Base-by-base conservation (phyloP, 2,888 invertebrate genomes). In the Lasioglossum calceatum region DNA sequence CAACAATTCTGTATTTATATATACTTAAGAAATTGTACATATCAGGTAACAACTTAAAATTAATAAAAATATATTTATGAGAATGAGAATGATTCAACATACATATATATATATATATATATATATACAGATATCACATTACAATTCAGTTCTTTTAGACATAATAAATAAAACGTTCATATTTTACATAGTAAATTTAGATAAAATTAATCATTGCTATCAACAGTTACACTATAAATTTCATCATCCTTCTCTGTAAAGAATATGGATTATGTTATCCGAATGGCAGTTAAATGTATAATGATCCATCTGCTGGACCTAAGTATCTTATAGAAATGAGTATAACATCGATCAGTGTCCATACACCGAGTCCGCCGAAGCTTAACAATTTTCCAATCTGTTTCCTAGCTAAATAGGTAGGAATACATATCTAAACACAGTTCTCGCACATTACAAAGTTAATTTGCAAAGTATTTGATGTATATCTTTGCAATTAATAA, bases 321-420 rank as follows among this genome's bases (percentile, higher is more conserved):
- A 99, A 96, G 95, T 99, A 99, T 94, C 99, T 99, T 91, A 99
- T 97, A 47, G 99, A 99, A 94, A 99, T 99, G n/a, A 99, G 96
- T 89, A 99, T 97, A 71, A 99, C 99, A 96, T 99, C 99, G 71
- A 99, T 98, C 74, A 99, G 96, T 0, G 99, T 99, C 99, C 99
- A 99, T 0, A 99, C 98, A 75, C 99, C 99, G 10, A 99, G 96
- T 8, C 99, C 99, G 76, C 99, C 99, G 95, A 99, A 99, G 95
- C 99, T 99, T 94, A 99, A 99, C 42, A 99, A 96, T 96, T 99
- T 99, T 16, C 99, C 99, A 89, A 99, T 99, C 27, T 27, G 27
- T 27, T 27, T 27, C 27, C 27, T 27, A 27, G 27, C 27, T 27
- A 27, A 27, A 27, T 27, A 27, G 27, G 27, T 27, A 27, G 27